Conservation (phyloP, 2,113 vertebrate genomes). For the Caranx ignobilis region DNA sequence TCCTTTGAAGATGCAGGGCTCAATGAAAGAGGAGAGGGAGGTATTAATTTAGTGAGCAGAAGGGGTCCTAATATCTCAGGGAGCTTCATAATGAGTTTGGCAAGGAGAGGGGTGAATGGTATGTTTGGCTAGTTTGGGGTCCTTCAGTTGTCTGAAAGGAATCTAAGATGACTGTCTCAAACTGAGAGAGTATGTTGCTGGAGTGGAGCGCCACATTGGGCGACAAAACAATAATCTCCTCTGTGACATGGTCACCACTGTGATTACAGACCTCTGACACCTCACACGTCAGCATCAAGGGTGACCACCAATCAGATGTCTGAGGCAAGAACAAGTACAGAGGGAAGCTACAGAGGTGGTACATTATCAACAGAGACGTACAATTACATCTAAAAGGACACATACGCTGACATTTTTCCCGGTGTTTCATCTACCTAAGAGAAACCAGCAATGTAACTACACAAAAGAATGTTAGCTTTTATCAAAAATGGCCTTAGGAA, state of each 20-base stretch:
- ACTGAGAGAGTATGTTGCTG: slow-evolving; percentile 1
- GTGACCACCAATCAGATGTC: slow-evolving; percentile 23
- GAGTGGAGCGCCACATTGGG: slow-evolving; percentile 36
- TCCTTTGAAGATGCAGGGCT: slow-evolving; percentile 31
- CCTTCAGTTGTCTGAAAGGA: slow-evolving; percentile 19
- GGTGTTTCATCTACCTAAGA: not conserved
- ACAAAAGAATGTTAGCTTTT: not conserved
- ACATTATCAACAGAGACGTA: not conserved
- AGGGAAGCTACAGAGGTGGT: not conserved
- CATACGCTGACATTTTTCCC: too few relatives aligned
- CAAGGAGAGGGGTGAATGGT: not conserved
- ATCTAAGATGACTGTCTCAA: slow-evolving; percentile 17
- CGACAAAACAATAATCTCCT: slow-evolving; percentile 56
- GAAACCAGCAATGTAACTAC: not conserved
- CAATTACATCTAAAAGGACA: not conserved
- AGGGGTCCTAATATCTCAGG: slow-evolving; percentile 20
- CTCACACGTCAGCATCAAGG: slow-evolving; percentile 23
- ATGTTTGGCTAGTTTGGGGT: not conserved
- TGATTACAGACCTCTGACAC: slow-evolving; percentile 57
- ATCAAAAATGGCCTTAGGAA: not conserved
- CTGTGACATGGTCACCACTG: slow-evolving; percentile 41
- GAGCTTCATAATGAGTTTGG: slow-evolving; percentile 6
- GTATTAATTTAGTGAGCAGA: slow-evolving; percentile 6
- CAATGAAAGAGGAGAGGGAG: slow-evolving; percentile 7
- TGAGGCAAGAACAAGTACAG: slow-evolving; percentile 8